These are phyloP conservation scores for Drosophila busckii DNA, from an alignment of 1,140 invertebrate species.

Conservation along the genomic window DNA sequence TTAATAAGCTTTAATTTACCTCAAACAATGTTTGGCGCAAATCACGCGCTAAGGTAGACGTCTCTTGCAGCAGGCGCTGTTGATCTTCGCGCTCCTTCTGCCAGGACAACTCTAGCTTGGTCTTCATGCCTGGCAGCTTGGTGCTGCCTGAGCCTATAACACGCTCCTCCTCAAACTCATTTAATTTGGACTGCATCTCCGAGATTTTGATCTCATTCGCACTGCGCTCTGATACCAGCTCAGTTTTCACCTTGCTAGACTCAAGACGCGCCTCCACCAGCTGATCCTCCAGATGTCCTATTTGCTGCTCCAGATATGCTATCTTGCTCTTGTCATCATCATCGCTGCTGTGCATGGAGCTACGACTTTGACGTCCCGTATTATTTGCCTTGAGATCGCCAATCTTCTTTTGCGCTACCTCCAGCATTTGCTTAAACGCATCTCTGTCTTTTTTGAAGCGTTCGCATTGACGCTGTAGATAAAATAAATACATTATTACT, in stretches of 20 bases:
- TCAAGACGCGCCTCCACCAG: conserved; percentile 90
- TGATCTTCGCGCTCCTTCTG: conserved; percentile 97
- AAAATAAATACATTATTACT: background rate
- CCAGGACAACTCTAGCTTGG: conserved; percentile 95
- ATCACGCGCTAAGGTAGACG: conserved; percentile 93
- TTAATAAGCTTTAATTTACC: no score
- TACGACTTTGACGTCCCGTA: conserved; percentile 76
- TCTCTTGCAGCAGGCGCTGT: conserved; percentile 92
- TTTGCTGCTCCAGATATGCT: conserved; percentile 85
- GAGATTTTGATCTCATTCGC: conserved; percentile 92
- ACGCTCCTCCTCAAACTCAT: conserved; percentile 93
- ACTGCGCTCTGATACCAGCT: conserved; percentile 92
- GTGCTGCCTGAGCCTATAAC: conserved; percentile 88
- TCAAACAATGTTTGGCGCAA: conserved; percentile 92
- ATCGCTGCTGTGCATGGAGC: conserved; percentile 78
- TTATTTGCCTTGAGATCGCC: conserved; percentile 84
- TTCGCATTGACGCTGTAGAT: conserved; percentile 71
- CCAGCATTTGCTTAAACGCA: conserved; percentile 94
- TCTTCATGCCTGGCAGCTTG: conserved; percentile 90
- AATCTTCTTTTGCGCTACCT: conserved; percentile 90
- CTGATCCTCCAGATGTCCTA: conserved; percentile 92
- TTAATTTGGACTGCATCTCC: conserved; percentile 93
- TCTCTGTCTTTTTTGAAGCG: conserved; percentile 93
- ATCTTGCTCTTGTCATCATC: conserved; percentile 84
- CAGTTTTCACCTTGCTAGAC: conserved; percentile 91